Evolutionary conservation across 2,113 vertebrate species (phyloP), one percentile per base, ranked within the genome.

Genomic region (Scomber japonicus): DNA sequence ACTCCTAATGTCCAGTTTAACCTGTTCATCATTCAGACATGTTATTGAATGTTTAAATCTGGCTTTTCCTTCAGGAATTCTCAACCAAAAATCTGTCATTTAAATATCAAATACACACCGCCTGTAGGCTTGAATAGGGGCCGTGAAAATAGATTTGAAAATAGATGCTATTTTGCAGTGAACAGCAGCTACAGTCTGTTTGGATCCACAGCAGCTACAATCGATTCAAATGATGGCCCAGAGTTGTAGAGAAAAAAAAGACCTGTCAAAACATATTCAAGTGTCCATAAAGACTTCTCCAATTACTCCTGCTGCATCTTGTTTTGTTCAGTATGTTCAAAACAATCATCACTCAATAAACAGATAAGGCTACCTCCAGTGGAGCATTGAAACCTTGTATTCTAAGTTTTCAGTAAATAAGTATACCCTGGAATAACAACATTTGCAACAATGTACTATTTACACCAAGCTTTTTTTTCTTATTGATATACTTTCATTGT

Each of bases 41-140:
- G 30, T 55, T 73, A 76, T 56, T 74, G 44, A 65, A n/a, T 62
- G 24, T 30, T 66, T 21, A 66, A 73, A 51, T 57, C 31, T 67
- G 19, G 7, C 40, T 73, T 53, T 62, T 21, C 46, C 59, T 27
- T 14, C 66, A 61, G 44, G 53, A 45, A 70, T 13, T 12, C 44
- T 40, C 15, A 46, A 31, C 14, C 40, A 80, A 57, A 71, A 24
- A 49, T 60, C 6, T 44, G 27, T 59, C 14, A 15, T 75, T 78
- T 60, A 10, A 30, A 61, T 57, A 63, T 49, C 45, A 50, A 48
- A 44, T 31, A 40, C 62, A 48, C 30, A 19, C 27, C n/a, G 54
- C 12, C 21, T 31, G 30, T 15, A 56, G 50, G 64, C 9, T 69
- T 56, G 35, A 40, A 40, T 9, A 40, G 35, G 31, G 35, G 35